These are phyloP conservation scores for Oreortyx pictus DNA, from an alignment of 2,797 vertebrate species.

Conservation along the genomic window DNA sequence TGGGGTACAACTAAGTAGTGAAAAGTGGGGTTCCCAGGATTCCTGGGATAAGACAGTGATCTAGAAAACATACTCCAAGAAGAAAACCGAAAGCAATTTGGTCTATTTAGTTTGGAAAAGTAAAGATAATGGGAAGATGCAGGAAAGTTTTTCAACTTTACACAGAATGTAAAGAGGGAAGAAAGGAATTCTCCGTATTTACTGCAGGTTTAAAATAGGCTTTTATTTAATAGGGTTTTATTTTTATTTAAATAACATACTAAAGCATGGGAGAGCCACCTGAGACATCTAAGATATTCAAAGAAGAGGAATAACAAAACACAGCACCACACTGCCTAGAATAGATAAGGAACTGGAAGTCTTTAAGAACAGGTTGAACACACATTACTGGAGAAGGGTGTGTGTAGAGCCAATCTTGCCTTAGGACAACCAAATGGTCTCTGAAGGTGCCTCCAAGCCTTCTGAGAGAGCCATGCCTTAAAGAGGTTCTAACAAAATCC, in stretches of 20 bases:
- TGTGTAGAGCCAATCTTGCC: neutral
- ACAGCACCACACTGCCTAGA: neutral
- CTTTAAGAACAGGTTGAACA: constrained; percentile 21
- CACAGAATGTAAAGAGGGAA: neutral
- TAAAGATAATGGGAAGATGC: neutral
- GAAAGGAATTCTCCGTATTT: neutral
- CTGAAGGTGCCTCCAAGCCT: neutral
- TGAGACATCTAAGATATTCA: neutral
- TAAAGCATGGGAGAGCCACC: neutral
- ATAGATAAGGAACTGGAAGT: neutral
- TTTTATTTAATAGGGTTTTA: constrained; percentile 3
- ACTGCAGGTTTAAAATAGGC: neutral
- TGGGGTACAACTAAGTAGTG: neutral
- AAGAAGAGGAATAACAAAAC: neutral
- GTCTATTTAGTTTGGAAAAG: neutral
- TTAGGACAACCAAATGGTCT: constrained; percentile 7
- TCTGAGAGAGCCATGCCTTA: neutral
- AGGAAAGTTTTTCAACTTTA: neutral
- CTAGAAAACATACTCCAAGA: neutral
- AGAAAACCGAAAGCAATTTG: neutral
- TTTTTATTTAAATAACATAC: constrained; percentile 3
- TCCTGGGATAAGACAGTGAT: neutral
- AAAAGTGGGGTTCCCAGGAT: neutral
- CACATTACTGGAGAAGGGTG: neutral
- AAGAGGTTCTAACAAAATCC: neutral